Percentiles rank a stretch among this genome's conserved stretches.
Evolutionary conservation across 2,113 vertebrate species (phyloP).

Genomic region (Puffinus mauretanicus): DNA sequence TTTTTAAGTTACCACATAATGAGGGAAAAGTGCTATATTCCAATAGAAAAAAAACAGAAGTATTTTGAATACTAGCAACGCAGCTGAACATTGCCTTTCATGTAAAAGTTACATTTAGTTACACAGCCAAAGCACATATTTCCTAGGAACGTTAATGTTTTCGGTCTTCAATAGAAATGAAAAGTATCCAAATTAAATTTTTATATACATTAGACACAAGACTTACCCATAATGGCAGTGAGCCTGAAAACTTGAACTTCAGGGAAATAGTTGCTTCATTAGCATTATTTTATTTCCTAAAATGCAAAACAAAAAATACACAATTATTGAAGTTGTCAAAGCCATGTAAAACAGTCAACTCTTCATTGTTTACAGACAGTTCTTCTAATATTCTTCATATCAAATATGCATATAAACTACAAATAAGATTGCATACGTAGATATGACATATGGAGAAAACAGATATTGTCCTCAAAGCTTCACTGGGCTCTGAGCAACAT

Average conservation of each 20-base stretch:
- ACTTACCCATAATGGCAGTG: conserved; percentile 90
- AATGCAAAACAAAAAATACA: not conserved
- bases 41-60: not conserved
- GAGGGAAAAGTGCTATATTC: not conserved
- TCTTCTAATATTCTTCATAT: not conserved
- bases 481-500: not conserved
- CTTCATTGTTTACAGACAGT: not conserved
- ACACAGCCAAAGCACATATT: not conserved
- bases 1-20: not conserved
- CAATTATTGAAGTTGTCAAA: not conserved
- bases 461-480: not conserved
- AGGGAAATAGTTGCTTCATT: conserved; percentile 84
- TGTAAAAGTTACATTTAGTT: not conserved
- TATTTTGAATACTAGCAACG: not conserved
- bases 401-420: not conserved
- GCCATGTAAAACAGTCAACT: not conserved
- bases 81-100: not conserved
- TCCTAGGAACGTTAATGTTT: not conserved
- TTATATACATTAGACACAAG: not conserved
- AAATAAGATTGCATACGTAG: not conserved
- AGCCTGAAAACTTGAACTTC: conserved; percentile 78
- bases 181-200: not conserved
- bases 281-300: conserved; percentile 84
- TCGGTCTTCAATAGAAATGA: not conserved
- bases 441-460: not conserved